Conservation (phyloP, 2,797 vertebrate species). For the Sphenodon punctatus region DNA sequence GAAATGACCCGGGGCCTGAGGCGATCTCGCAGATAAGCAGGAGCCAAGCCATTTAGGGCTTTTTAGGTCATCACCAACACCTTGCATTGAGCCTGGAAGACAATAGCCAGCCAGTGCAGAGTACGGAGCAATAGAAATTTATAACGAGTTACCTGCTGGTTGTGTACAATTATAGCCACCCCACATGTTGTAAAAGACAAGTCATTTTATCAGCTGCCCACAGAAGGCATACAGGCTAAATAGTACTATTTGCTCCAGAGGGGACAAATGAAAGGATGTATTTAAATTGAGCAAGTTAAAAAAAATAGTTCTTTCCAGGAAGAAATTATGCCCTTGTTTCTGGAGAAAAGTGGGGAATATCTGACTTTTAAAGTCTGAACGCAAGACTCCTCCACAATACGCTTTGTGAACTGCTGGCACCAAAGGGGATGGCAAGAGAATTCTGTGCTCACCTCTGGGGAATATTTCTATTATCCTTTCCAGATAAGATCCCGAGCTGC, state of each 20-base stretch:
- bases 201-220: not conserved
- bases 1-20: too few species aligned
- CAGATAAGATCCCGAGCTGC: not conserved
- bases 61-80: too few species aligned
- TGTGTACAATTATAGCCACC: not conserved
- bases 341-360: not conserved
- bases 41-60: too few species aligned
- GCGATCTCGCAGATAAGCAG: too few species aligned
- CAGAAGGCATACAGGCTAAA: not conserved
- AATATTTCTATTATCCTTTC: not conserved
- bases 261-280: not conserved
- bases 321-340: rapidly evolving
- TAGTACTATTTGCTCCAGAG: not conserved
- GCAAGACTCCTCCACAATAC: rapidly evolving
- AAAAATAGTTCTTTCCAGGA: not conserved
- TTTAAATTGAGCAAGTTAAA: not conserved
- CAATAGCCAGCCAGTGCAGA: too few species aligned
- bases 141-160: not conserved
- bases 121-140: not conserved
- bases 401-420: too few species aligned
- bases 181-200: not conserved
- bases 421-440: rapidly evolving
- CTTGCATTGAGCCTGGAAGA: too few species aligned
- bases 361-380: not conserved
- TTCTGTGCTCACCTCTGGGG: too few species aligned